Evolutionary conservation across 2,797 vertebrate species (phyloP), one percentile per base, ranked within the genome.

Genomic region (Smutsia gigantea): DNA sequence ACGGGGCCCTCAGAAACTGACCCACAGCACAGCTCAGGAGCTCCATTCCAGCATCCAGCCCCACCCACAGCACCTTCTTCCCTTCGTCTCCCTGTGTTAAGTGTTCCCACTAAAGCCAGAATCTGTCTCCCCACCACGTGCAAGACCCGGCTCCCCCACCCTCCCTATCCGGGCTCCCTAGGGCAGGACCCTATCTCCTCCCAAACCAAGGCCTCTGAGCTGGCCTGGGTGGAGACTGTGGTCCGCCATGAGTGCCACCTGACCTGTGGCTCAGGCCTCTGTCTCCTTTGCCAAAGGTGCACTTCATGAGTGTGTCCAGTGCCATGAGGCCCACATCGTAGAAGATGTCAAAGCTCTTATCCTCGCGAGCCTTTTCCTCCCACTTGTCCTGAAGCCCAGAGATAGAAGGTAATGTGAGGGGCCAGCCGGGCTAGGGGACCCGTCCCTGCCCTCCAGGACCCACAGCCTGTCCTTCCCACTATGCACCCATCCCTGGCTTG

Each of bases 251-350:
- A 61, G 75, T 5, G 53, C 17, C 74, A 39, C 17, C 98, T 98
- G 72, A 99, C 99, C 99, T 97, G 81, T 99, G 97, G 0, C 92
- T 97, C 96, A 99, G 99, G 97, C 99, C 98, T 88, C 98, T 98
- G 96, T 98, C 99, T 95, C 98, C 96, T 97, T 97, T 98, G 97
- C 99, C 99, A 97, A 99, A 99, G 1, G 99, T 99, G 94, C 99
- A 99, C 87, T 99, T 99, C 98, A 99, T 97, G 84, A 99, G 99
- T 75, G 94, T 98, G 96, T 99, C 99, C 91, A 99, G 98, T 0
- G 99, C 98, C 99, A 99, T 99, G 5, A 99, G 98, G 96, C 99
- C 99, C 79, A 99, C 98, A 0, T 99, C 98, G 4, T 98, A 82
- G 94, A 99, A 99, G 96, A 99, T 96, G 94, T 99, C 99, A 96